Conservation (phyloP, 2,888 invertebrate genomes). For the Deilephila elpenor region DNA sequence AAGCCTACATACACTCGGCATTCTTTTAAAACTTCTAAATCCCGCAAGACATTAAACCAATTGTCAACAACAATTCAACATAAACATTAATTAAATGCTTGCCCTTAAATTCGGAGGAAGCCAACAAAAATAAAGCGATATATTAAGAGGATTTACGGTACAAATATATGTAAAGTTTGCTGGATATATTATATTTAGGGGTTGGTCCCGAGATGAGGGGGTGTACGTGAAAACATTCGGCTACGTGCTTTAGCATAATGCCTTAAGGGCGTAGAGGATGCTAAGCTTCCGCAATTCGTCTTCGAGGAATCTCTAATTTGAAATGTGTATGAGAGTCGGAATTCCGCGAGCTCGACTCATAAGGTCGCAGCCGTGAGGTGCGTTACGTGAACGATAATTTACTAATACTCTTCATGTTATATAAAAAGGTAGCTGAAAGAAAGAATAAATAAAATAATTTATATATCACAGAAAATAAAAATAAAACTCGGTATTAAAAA, state of each 20-base stretch:
- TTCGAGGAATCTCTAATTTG: slow-evolving; percentile 83
- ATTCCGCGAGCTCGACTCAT: slow-evolving; percentile 44
- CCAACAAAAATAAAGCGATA: slow-evolving; percentile 84
- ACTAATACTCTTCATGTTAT: neutral
- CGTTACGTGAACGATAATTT: neutral
- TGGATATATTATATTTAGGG: slow-evolving; percentile 84
- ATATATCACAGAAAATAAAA: too few relatives aligned
- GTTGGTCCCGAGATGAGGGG: slow-evolving; percentile 77
- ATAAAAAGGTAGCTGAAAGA: neutral
- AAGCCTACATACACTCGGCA: too few relatives aligned
- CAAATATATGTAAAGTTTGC: slow-evolving; percentile 85
- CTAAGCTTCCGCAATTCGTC: slow-evolving; percentile 82
- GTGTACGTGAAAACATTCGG: slow-evolving; percentile 82
- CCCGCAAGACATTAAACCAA: slow-evolving; percentile 64
- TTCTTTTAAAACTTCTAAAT: slow-evolving; percentile 43
- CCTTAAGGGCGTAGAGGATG: slow-evolving; percentile 77
- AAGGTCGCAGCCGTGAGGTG: slow-evolving; percentile 27
- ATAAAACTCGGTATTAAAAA: too few relatives aligned
- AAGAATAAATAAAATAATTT: too few relatives aligned
- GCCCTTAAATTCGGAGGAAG: slow-evolving; percentile 76
- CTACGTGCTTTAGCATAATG: slow-evolving; percentile 83
- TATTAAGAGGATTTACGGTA: slow-evolving; percentile 83
- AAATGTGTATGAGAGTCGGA: slow-evolving; percentile 79
- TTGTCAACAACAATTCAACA: slow-evolving; percentile 69
- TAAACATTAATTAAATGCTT: slow-evolving; percentile 82